Evolutionary conservation across 2,113 vertebrate genomes (phyloP).

Genomic region (Hippocampus comes): DNA sequence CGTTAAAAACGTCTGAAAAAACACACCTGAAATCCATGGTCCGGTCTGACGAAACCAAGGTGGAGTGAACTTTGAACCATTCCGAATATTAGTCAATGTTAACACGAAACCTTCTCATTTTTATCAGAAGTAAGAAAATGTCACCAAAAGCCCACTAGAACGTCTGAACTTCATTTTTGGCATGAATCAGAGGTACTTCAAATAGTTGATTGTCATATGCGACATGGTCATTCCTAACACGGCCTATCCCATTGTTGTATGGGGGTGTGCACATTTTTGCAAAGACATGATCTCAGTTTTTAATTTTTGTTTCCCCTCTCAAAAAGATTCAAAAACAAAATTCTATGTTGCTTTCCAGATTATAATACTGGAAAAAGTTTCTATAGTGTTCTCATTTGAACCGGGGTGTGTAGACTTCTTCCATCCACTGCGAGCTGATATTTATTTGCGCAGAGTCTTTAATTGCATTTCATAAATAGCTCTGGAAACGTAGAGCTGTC

Average conservation of each 20-base stretch:
- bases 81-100: not conserved
- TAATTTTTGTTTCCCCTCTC: not conserved
- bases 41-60: too few species aligned
- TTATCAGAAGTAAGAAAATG: not conserved
- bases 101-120: not conserved
- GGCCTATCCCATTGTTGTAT: not conserved
- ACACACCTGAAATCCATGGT: too few species aligned
- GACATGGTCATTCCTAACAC: not conserved
- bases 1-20: too few species aligned
- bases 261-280: not conserved
- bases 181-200: not conserved
- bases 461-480: conserved; percentile 27
- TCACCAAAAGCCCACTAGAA: not conserved
- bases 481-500: conserved; percentile 19
- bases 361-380: not conserved
- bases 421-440: conserved; percentile 15
- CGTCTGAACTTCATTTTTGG: not conserved
- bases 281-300: not conserved
- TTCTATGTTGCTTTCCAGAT: not conserved
- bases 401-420: not conserved
- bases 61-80: not conserved
- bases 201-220: not conserved
- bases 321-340: not conserved
- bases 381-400: not conserved
- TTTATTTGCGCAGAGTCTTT: conserved; percentile 13